A percentile compares a stretch with the other conserved stretches of the same genome.
Evolutionary conservation across 2,797 vertebrate genomes (phyloP).

Genomic region (Ficedula albicollis): DNA sequence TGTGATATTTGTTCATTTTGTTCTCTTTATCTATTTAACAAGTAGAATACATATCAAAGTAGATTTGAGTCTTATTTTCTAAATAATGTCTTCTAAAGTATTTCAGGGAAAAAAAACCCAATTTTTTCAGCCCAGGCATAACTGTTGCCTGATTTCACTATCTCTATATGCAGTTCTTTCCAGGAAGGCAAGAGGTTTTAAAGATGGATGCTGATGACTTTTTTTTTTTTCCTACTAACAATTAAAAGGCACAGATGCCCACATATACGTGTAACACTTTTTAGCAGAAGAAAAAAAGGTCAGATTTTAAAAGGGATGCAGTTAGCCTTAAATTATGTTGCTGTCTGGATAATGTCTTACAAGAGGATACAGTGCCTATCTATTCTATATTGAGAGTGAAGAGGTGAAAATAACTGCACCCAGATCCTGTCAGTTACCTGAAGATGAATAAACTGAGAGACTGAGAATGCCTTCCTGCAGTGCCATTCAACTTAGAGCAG

Average conservation of each 20-base stretch:
- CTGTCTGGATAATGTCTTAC: not conserved
- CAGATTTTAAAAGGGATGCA: not conserved
- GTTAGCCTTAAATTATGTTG: not conserved
- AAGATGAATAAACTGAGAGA: not conserved
- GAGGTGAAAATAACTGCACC: not conserved
- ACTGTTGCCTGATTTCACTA: not conserved
- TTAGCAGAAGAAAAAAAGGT: not conserved
- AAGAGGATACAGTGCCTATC: not conserved
- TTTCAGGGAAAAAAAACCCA: not conserved
- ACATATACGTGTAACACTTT: not conserved
- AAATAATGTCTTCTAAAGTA: not conserved
- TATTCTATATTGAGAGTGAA: not conserved
- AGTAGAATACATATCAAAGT: not conserved
- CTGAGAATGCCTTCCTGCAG: not conserved
- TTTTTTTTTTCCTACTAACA: not conserved
- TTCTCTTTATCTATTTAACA: not conserved
- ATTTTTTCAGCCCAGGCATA: not conserved
- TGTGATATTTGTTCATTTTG: not conserved
- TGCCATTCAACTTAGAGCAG: not conserved
- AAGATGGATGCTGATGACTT: not conserved
- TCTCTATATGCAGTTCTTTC: not conserved
- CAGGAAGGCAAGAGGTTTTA: not conserved
- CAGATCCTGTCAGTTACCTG: not conserved
- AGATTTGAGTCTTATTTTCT: not conserved
- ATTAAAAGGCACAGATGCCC: not conserved